Percentiles rank a stretch among this genome's conserved stretches.
phyloP scores from a whole-genome alignment of 2,888 invertebrate species.

The Phymatocera aterrima region DNA sequence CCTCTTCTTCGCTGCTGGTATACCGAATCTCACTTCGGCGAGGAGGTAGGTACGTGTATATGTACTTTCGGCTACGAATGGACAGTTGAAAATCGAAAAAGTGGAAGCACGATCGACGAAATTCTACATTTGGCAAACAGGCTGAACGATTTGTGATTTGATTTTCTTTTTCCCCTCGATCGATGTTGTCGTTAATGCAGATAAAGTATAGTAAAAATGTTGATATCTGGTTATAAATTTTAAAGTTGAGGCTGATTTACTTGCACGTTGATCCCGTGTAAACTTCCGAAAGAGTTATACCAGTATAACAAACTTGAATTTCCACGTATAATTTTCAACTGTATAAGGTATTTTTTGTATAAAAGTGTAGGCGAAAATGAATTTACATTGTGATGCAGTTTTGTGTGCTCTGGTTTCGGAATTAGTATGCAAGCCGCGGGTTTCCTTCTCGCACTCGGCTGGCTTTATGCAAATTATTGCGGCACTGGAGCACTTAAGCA shows the following conservation, averaged over 20 bases:
- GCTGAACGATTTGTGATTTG: not conserved
- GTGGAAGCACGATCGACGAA: not conserved
- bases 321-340: not conserved
- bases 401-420: not conserved
- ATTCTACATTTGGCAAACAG: not conserved
- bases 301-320: too few relatives aligned
- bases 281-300: too few relatives aligned
- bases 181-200: not conserved
- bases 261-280: too few relatives aligned
- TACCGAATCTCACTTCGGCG: constrained; percentile 8
- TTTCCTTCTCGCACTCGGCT: constrained; percentile 23
- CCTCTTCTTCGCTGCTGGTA: not conserved
- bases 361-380: not conserved
- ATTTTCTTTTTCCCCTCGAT: not conserved
- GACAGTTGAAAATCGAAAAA: not conserved
- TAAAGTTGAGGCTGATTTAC: too few relatives aligned
- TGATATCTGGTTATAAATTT: too few relatives aligned
- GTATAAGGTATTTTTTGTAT: too few relatives aligned
- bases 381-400: not conserved
- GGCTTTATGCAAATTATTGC: constrained; percentile 42
- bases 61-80: constrained; percentile 6
- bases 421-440: constrained; percentile 5
- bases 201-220: not conserved
- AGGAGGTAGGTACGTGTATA: too few relatives aligned
- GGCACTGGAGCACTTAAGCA: constrained; percentile 22